Conservation (phyloP, 2,797 vertebrate species). For the Tragopan temminckii region DNA sequence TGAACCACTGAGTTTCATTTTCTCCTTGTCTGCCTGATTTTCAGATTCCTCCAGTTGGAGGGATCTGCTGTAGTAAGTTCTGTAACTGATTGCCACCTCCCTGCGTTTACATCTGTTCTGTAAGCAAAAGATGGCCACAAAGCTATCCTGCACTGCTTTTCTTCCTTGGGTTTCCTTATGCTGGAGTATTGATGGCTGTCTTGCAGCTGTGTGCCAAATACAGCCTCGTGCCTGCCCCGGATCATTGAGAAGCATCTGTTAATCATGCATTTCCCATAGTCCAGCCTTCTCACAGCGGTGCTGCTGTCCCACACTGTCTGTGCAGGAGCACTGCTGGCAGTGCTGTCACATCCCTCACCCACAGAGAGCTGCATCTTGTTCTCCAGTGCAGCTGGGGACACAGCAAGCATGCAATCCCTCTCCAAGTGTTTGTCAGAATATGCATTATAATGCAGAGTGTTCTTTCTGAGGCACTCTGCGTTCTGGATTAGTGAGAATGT, state of each 20-base stretch:
- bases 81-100: neutral
- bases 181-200: neutral
- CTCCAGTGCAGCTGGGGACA: neutral
- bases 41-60: neutral
- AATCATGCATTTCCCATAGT: neutral
- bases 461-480: neutral
- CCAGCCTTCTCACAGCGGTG: neutral
- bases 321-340: neutral
- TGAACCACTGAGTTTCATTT: neutral
- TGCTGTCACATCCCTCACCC: rapidly evolving
- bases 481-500: rapidly evolving
- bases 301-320: too few relatives aligned
- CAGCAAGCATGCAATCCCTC: rapidly evolving
- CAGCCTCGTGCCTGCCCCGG: neutral
- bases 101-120: rapidly evolving
- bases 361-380: neutral
- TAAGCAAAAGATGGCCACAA: too few relatives aligned
- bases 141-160: neutral
- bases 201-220: neutral
- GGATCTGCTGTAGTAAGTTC: neutral
- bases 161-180: neutral
- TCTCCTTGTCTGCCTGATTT: neutral
- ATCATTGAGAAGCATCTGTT: neutral
- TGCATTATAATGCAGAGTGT: rapidly evolving
- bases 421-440: too few relatives aligned